These are phyloP conservation scores for Lacanobia wlatinum DNA, from an alignment of 2,888 invertebrate species.

Conservation along the genomic window DNA sequence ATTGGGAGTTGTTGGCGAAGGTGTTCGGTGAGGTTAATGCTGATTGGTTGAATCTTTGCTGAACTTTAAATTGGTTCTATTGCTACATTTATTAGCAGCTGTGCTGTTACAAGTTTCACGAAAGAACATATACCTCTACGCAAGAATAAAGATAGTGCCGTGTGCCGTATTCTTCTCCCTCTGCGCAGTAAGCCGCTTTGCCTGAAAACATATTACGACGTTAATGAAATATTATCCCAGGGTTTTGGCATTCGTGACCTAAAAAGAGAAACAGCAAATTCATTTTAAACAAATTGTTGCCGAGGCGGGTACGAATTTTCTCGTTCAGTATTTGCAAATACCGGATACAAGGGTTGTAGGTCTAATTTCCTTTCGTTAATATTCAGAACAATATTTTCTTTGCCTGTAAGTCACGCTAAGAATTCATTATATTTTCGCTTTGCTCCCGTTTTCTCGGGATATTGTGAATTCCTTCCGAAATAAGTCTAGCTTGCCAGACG, in stretches of 20 bases:
- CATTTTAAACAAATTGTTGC: constrained; percentile 32
- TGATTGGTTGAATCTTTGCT: constrained; percentile 2
- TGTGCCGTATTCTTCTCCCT: not conserved
- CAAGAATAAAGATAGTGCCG: constrained; percentile 22
- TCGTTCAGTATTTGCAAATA: constrained; percentile 29
- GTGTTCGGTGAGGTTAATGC: constrained; percentile 10
- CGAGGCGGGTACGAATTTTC: constrained; percentile 14
- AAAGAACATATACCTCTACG: not conserved
- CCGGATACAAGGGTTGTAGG: constrained; percentile 33
- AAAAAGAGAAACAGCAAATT: constrained; percentile 35
- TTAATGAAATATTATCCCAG: constrained; percentile 20
- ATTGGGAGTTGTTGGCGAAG: constrained; percentile 19
- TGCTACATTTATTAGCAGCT: constrained; percentile 1
- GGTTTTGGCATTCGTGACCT: constrained; percentile 28
- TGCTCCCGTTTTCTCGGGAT: constrained; percentile 21
- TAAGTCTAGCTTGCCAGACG: constrained; percentile 26
- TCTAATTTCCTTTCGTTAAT: constrained; percentile 41
- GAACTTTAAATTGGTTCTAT: constrained; percentile 11
- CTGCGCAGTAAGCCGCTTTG: not conserved
- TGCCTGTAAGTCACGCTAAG: constrained; percentile 34
- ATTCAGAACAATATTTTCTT: constrained; percentile 39
- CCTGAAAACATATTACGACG: constrained; percentile 7
- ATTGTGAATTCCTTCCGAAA: constrained; percentile 33
- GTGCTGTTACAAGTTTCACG: not conserved
- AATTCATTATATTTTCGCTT: constrained; percentile 31